phyloP scores from a whole-genome alignment of 2,797 vertebrate genomes.

The Lacerta bilineata region DNA sequence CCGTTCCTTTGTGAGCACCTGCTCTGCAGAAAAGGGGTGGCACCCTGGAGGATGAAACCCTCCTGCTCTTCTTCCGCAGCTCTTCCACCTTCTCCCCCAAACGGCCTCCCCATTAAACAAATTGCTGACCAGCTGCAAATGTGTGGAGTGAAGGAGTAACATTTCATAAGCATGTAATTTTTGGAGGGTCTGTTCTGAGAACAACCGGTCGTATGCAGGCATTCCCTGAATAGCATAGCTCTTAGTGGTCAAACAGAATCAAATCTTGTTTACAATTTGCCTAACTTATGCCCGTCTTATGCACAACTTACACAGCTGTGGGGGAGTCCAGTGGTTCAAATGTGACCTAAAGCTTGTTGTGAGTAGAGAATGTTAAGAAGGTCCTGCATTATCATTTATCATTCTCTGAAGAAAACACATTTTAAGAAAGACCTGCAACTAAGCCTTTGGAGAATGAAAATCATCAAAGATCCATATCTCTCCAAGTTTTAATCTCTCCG shows the following conservation, averaged over 20 bases:
- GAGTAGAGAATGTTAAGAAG: conserved; percentile 29
- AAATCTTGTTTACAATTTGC: neutral
- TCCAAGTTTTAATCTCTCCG: conserved; percentile 40
- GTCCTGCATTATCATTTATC: conserved; percentile 37
- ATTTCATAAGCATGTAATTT: neutral
- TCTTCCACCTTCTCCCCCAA: neutral
- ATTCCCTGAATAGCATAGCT: neutral
- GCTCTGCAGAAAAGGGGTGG: too few relatives aligned
- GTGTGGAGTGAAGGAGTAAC: neutral
- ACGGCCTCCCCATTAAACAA: neutral
- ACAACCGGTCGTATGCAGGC: neutral
- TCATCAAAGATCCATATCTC: conserved; percentile 58
- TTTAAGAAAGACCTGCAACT: conserved; percentile 38
- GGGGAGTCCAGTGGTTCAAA: neutral
- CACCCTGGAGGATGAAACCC: too few relatives aligned
- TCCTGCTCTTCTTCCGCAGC: too few relatives aligned
- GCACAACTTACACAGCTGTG: neutral
- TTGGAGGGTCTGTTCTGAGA: neutral
- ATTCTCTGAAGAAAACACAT: conserved; percentile 32
- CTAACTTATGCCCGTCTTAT: neutral
- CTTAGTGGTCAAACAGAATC: rapidly evolving
- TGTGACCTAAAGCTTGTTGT: conserved; percentile 32
- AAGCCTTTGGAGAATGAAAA: conserved; percentile 49
- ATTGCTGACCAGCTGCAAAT: neutral
- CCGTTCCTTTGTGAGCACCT: too few relatives aligned